Conservation (phyloP, 1,140 invertebrate genomes). For the Solenopsis fugax region DNA sequence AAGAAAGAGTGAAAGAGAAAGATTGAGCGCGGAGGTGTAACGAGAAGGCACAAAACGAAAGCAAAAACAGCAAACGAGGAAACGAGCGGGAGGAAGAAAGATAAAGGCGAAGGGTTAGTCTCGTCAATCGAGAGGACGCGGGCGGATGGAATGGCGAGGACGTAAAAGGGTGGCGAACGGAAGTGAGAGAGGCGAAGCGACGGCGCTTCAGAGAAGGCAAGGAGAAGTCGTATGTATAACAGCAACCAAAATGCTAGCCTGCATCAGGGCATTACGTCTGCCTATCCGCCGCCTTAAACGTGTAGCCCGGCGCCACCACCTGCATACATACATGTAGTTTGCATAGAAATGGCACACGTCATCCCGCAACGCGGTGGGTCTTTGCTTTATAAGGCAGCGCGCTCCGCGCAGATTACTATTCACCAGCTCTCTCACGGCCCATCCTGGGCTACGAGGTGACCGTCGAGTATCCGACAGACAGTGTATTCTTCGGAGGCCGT, state of each 20-base stretch:
- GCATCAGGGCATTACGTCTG: conserved; percentile 74
- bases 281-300: conserved; percentile 76
- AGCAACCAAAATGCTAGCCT: conserved; percentile 66
- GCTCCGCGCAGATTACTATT: conserved; percentile 59
- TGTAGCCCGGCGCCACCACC: conserved; percentile 70
- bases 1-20: neutral
- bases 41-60: neutral
- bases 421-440: conserved; percentile 27
- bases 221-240: conserved; percentile 48
- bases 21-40: neutral
- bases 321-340: conserved; percentile 77
- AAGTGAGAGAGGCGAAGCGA: neutral
- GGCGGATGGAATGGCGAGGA: neutral
- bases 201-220: neutral
- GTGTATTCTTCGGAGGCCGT: conserved; percentile 29
- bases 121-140: neutral
- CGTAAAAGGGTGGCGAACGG: neutral
- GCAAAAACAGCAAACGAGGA: neutral
- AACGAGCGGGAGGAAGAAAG: neutral
- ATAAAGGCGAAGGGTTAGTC: conserved; percentile 19
- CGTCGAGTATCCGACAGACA: conserved; percentile 18
- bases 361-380: conserved; percentile 57
- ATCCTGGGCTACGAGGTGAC: conserved; percentile 42
- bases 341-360: conserved; percentile 75
- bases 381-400: conserved; percentile 66